These are phyloP conservation scores for Gallinago paraguaiae DNA, from an alignment of 2,113 vertebrate species.

Conservation along the genomic window DNA sequence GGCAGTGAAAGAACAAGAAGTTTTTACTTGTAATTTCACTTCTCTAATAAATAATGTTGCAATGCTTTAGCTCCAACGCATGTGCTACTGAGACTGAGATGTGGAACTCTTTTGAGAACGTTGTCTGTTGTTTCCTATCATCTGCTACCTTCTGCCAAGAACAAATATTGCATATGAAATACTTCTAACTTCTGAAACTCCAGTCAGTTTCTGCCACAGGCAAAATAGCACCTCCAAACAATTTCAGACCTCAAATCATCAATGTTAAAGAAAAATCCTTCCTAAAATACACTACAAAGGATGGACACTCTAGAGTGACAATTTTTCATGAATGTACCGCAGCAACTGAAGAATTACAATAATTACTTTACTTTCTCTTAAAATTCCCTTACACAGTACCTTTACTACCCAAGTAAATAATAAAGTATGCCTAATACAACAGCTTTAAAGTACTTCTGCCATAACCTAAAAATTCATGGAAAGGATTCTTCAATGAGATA, in stretches of 20 bases:
- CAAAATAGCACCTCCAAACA: background rate
- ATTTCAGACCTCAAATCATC: background rate
- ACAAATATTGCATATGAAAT: background rate
- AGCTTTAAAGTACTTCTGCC: background rate
- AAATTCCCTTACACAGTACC: background rate
- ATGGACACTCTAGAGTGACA: background rate
- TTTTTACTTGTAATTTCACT: background rate
- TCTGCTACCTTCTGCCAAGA: background rate
- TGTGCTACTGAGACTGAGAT: background rate
- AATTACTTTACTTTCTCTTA: background rate
- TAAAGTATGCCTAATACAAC: background rate
- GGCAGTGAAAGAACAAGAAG: background rate
- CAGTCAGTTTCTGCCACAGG: background rate
- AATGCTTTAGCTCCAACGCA: background rate
- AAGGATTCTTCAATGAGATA: background rate
- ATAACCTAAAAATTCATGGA: background rate
- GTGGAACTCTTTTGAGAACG: background rate
- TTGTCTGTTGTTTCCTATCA: background rate
- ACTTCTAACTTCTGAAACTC: background rate
- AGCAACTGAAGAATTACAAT: background rate
- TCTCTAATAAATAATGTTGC: background rate
- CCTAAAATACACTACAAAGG: background rate
- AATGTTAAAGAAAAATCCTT: background rate
- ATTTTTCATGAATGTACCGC: background rate
- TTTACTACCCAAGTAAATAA: background rate